Evolutionary conservation across 37 sponge, comb jelly and placozoan genomes (phyloP), one percentile per base, ranked within the genome.

Genomic region (Haliclona indistincta): DNA sequence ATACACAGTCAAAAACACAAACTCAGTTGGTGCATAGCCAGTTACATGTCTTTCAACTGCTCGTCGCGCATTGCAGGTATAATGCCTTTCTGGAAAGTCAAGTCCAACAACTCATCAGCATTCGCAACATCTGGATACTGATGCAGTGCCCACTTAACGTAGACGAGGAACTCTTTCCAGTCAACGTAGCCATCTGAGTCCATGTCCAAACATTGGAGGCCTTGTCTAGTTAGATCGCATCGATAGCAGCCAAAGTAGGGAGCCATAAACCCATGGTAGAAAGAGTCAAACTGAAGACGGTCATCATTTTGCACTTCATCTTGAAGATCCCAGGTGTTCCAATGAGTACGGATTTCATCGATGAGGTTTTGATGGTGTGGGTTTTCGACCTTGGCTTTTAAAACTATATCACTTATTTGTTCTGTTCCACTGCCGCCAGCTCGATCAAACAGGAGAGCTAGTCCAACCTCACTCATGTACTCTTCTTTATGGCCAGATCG

Each of bases 191-290:
- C 87, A 70, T 94, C 94, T 17, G 28, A 33, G 41, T 94, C 86
- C 94, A 94, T 94, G 68, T 94, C 94, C 5, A 94, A 43, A 2
- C 89, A 86, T 44, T 62, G 78, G 10, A 94, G 47, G 2, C 75
- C 94, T 40, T 73, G 68, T 54, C 68, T 77, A 0, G 86, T 83
- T 34, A 74, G 71, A 43, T 2, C 56, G 33, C 94, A 94, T 13
- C 84, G 65, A 77, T 85, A 94, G 84, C 93, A 92, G 43, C 93
- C 93, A 76, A 92, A 84, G 82, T 92, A 92, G 19, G 93, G 87
- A 43, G 82, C 80, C 94, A 93, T 88, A 80, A 93, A 93, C 6
- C 83, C 89, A 42, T 81, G 55, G 75, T 94, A 94, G 86, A 94
- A 94, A 47, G 74, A 68, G 63, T 89, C 84, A 64, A 88, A 94